Evolutionary conservation across 2,888 invertebrate genomes (phyloP), one percentile per base, ranked within the genome.

Genomic region (Aphidius colemani): DNA sequence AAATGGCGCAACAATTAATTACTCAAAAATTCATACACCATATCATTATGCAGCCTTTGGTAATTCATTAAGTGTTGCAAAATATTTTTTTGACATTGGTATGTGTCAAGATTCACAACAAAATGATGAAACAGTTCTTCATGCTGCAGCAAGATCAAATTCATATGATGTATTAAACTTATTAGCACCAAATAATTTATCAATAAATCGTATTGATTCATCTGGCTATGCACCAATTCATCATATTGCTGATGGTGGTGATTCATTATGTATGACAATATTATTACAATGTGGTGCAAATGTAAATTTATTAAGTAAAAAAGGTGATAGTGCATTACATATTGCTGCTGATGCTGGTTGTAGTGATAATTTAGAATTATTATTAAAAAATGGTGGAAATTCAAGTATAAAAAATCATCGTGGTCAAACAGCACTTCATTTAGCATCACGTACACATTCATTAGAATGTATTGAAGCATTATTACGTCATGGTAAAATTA

Each of bases 31-130:
- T 72, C 91, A 91, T 78, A 90, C 91, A 53, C 94, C 95, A 1
- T 86, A 96, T 65, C 95, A 96, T 81, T 94, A 93, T 78, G 93
- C 95, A 10, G 94, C 95, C 44, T 94, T 94, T 83, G 93, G 95
- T 10, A 93, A 95, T 77, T 90, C 94, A 67, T 87, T 90, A 60
- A 89, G 91, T 75, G 93, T 93, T 10, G 90, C 92, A 62, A 89
- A 89, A 81, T 87, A 93, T 75, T 86, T 96, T 66, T 86, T 95
- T 67, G 88, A 87, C 67, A 87, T 87, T 68, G 90, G 90, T 18
- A 89, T 93, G 60, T 86, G 88, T 67, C 85, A 89, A 63, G 88
- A 90, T 50, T 90, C 83, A 43, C 77, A 81, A 6, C 83, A 89
- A 74, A 88, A 88, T 74, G 90, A 91, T 76, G 93, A 93, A 75